Percentiles rank a stretch among this genome's conserved stretches.
Evolutionary conservation across 2,797 vertebrate species (phyloP).

Genomic region (Malurus leucopterus): DNA sequence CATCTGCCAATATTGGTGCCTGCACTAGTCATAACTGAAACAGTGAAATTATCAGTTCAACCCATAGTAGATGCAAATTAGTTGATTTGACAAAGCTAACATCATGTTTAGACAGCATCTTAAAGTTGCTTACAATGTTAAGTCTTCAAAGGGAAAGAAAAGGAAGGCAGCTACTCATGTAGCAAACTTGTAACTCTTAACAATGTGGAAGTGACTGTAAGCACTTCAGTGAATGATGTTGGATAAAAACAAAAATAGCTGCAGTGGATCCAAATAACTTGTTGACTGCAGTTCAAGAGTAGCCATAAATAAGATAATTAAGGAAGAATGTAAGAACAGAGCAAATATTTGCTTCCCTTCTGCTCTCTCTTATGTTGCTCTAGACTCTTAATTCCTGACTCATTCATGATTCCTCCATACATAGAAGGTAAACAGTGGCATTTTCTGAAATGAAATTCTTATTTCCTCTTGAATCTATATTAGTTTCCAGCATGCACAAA

Average conservation of each 20-base stretch:
- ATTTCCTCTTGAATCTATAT: background rate
- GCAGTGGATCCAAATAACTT: background rate
- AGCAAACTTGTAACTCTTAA: background rate
- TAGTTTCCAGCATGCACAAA: background rate
- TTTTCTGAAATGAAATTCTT: background rate
- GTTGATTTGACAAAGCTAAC: background rate
- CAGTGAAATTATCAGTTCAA: background rate
- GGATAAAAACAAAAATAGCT: background rate
- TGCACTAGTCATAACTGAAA: background rate
- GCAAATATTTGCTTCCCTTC: background rate
- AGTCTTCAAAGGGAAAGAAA: background rate
- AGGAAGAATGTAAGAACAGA: background rate
- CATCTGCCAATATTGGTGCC: accelerated
- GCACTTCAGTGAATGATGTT: background rate
- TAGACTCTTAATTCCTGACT: background rate
- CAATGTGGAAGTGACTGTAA: background rate
- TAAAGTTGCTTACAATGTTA: background rate
- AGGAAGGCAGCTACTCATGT: background rate
- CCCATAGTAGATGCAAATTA: background rate
- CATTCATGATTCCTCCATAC: background rate
- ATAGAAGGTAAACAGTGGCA: background rate
- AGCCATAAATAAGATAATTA: background rate
- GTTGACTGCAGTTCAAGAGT: background rate
- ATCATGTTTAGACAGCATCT: background rate
- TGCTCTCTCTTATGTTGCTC: background rate